Evolutionary conservation across 2,113 vertebrate genomes (phyloP).

Genomic region (Datnioides undecimradiatus): DNA sequence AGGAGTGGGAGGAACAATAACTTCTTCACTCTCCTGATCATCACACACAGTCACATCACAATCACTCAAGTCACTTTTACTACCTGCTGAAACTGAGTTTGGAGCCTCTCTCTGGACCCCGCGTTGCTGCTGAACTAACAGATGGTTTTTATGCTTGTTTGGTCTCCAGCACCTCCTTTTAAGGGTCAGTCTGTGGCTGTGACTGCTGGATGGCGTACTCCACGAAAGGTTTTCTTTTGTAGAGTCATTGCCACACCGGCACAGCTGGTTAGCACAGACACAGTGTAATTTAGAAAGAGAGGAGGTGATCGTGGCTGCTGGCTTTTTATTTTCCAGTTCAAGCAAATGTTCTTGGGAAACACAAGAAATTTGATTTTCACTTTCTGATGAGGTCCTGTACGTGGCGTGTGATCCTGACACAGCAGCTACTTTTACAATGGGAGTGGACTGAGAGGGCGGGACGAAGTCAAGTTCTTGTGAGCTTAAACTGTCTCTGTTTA

Average conservation of each 20-base stretch:
- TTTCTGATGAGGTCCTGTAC: neutral
- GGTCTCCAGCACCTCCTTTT: slow-evolving; percentile 49
- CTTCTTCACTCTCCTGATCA: slow-evolving; percentile 1
- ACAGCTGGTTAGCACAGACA: neutral
- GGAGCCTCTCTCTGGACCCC: neutral
- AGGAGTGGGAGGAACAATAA: slow-evolving; percentile 60
- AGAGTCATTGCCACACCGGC: neutral
- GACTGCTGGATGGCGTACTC: neutral
- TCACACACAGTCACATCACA: too few species aligned
- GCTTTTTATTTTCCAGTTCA: neutral
- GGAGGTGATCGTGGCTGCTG: neutral
- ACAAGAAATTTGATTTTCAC: neutral
- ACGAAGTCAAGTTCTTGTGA: slow-evolving; percentile 60
- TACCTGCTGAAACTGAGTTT: neutral
- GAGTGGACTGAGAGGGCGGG: slow-evolving; percentile 78
- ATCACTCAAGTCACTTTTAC: slow-evolving; percentile 16
- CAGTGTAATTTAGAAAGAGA: neutral
- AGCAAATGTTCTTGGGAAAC: neutral
- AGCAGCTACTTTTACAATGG: slow-evolving; percentile 31
- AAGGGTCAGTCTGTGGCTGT: neutral
- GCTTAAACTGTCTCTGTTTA: slow-evolving; percentile 7
- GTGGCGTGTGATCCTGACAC: neutral
- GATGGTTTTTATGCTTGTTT: neutral
- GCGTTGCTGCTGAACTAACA: too few species aligned
- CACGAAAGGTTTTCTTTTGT: slow-evolving; percentile 10